A percentile compares a stretch with the other conserved stretches of the same genome.
Conservation (phyloP, 1,140 invertebrate species). For the Drosophila sucinea region DNA sequence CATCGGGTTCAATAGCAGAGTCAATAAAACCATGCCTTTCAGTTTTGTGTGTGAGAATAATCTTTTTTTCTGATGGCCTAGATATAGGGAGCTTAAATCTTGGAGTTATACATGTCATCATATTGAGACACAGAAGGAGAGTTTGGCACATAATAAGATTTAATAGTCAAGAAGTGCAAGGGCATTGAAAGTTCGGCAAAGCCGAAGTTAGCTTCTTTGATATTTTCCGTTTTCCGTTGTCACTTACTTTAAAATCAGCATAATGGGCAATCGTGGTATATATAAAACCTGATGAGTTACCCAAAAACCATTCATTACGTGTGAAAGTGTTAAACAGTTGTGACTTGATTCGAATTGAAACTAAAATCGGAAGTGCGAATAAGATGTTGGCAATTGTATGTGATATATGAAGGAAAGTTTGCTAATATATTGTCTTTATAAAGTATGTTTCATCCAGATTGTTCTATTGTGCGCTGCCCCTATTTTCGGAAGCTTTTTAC, state of each 20-base stretch:
- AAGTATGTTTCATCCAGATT: conserved; percentile 10
- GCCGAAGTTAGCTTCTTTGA: no score
- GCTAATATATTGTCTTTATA: not conserved
- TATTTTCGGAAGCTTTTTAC: conserved; percentile 38
- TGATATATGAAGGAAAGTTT: conserved; percentile 17
- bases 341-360: conserved; percentile 31
- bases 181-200: no score
- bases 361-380: conserved; percentile 33
- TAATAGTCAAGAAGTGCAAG: no score
- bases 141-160: no score
- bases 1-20: no score
- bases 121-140: no score
- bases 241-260: conserved; percentile 41
- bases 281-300: conserved; percentile 52
- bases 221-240: conserved; percentile 24
- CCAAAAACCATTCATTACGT: conserved; percentile 65
- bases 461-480: conserved; percentile 10
- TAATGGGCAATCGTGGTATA: conserved; percentile 57
- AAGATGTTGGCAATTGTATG: conserved; percentile 53
- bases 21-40: no score
- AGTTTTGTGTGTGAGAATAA: no score
- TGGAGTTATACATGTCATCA: no score
- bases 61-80: no score
- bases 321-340: conserved; percentile 63
- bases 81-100: no score